These are phyloP conservation scores for Pogonus chalceus DNA, from an alignment of 1,140 invertebrate species.

Conservation along the genomic window DNA sequence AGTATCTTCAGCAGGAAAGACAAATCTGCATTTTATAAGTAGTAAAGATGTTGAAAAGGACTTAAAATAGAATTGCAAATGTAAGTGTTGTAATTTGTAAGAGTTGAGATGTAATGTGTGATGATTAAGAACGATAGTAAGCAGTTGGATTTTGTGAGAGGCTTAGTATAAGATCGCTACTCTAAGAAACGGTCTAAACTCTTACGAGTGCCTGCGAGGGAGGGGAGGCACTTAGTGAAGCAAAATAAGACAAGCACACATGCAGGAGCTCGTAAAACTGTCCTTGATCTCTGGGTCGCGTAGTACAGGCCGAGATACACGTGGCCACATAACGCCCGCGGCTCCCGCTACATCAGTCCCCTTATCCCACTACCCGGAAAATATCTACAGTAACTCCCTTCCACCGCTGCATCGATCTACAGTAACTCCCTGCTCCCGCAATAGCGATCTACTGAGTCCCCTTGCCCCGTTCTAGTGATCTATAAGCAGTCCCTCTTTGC, in stretches of 20 bases:
- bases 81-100: too few relatives aligned
- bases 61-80: too few relatives aligned
- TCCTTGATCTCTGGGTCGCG: conserved; percentile 37
- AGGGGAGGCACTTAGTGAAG: not conserved
- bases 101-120: too few relatives aligned
- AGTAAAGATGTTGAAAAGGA: too few relatives aligned
- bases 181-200: too few relatives aligned
- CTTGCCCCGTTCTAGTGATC: not conserved
- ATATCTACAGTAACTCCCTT: not conserved
- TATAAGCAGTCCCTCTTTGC: not conserved
- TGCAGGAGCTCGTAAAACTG: conserved; percentile 36
- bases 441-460: not conserved
- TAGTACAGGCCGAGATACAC: conserved; percentile 26
- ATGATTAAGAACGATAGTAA: too few relatives aligned
- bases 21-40: too few relatives aligned
- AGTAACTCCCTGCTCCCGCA: not conserved
- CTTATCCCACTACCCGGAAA: conserved; percentile 11
- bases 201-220: too few relatives aligned
- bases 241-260: conserved; percentile 10
- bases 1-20: too few relatives aligned
- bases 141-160: too few relatives aligned
- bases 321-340: conserved; percentile 23
- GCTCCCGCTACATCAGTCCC: conserved; percentile 17
- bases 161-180: too few relatives aligned
- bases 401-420: too few relatives aligned